A percentile compares a stretch with the other conserved stretches of the same genome.
phyloP scores from a whole-genome alignment of 2,113 vertebrate species.

The Chrysochloris asiatica region DNA sequence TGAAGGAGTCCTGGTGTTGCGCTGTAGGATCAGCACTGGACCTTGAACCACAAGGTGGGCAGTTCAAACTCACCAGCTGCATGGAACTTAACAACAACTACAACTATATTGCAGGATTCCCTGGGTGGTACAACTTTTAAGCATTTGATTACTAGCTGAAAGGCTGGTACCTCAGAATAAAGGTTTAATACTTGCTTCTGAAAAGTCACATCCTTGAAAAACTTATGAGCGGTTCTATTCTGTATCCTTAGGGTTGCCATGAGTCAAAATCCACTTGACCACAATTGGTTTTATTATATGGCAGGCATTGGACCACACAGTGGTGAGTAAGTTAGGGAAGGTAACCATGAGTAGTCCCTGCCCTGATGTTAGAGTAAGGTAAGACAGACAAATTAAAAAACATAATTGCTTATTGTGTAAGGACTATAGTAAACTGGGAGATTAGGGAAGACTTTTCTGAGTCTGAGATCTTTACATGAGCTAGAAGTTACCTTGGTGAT shows the following conservation, averaged over 20 bases:
- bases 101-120: neutral
- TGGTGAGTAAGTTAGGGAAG: neutral
- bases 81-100: neutral
- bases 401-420: neutral
- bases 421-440: neutral
- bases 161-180: neutral
- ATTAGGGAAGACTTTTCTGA: conserved; percentile 3
- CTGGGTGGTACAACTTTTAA: neutral
- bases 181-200: neutral
- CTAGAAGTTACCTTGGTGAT: conserved; percentile 6
- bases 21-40: no score
- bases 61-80: neutral
- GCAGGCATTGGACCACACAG: neutral
- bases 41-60: no score
- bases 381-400: neutral
- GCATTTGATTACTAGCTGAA: neutral
- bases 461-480: neutral
- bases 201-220: neutral
- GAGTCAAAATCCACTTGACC: neutral
- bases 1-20: no score
- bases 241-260: neutral
- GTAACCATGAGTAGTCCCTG: neutral
- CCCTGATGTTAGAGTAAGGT: neutral
- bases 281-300: neutral
- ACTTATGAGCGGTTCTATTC: neutral